phyloP scores from a whole-genome alignment of 2,113 vertebrate genomes.

The Elephas maximus region DNA sequence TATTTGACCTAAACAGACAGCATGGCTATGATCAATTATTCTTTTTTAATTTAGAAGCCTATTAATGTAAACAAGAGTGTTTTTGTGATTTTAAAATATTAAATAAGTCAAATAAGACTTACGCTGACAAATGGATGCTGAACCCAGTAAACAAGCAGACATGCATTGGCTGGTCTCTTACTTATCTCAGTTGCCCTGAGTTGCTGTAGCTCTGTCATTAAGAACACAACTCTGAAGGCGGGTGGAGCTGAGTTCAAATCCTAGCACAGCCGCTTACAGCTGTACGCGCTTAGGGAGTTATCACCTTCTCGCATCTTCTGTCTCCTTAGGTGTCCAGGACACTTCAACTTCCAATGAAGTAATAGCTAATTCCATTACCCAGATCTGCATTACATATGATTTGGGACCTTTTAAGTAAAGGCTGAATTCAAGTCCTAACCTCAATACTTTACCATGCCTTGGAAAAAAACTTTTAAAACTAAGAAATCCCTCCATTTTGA shows the following conservation, averaged over 20 bases:
- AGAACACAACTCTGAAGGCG: fast-evolving
- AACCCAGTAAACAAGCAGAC: background rate
- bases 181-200: too few species aligned
- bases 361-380: background rate
- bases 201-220: background rate
- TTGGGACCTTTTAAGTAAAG: background rate
- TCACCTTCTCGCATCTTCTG: fast-evolving
- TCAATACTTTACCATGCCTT: background rate
- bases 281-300: fast-evolving
- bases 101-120: too few species aligned
- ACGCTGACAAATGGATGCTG: too few species aligned
- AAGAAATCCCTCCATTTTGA: background rate
- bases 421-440: background rate
- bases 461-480: background rate
- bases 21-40: fast-evolving
- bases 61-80: too few species aligned
- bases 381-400: fast-evolving
- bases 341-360: background rate
- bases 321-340: background rate
- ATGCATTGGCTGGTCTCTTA: too few species aligned
- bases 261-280: background rate
- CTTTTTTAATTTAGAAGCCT: background rate
- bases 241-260: fast-evolving
- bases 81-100: background rate
- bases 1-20: too few species aligned